Conservation (phyloP, 2,888 invertebrate genomes). For the Drosophila paracracens region DNA sequence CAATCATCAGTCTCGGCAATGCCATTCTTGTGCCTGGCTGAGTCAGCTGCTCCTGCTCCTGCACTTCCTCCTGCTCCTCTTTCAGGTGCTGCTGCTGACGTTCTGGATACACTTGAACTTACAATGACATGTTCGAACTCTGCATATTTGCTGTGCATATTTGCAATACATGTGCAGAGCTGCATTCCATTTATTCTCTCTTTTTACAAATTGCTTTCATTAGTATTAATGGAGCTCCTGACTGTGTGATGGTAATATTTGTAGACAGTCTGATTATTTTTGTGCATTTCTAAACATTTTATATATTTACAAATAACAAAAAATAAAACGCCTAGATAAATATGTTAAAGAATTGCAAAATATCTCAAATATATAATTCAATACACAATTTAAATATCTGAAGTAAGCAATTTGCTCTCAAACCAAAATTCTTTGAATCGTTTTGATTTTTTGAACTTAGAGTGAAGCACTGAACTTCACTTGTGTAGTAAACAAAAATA, state of each 20-base stretch:
- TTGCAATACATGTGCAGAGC: slow-evolving; percentile 39
- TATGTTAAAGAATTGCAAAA: not conserved
- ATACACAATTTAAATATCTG: slow-evolving; percentile 7
- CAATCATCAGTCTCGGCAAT: slow-evolving; percentile 50
- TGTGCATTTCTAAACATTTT: slow-evolving; percentile 38
- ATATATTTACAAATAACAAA: slow-evolving; percentile 18
- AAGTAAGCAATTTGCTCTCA: not conserved
- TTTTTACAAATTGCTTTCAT: slow-evolving; percentile 73
- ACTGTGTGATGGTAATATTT: slow-evolving; percentile 37
- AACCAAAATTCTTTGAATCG: not conserved
- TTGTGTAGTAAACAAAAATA: not conserved
- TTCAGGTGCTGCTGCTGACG: slow-evolving; percentile 32
- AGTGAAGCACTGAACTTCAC: not conserved
- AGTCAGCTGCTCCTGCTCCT: slow-evolving; percentile 40
- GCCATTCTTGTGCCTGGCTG: slow-evolving; percentile 25
- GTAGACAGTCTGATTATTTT: slow-evolving; percentile 31
- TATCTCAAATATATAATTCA: slow-evolving; percentile 4
- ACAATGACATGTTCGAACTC: slow-evolving; percentile 75
- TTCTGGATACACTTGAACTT: slow-evolving; percentile 75
- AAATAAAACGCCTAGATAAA: not conserved
- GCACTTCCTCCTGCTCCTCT: slow-evolving; percentile 1
- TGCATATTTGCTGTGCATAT: slow-evolving; percentile 65
- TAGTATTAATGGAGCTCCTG: slow-evolving; percentile 68
- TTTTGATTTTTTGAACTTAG: not conserved
- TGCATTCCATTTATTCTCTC: slow-evolving; percentile 45